Percentiles rank a stretch among this genome's conserved stretches.
phyloP scores from a whole-genome alignment of 1,140 invertebrate genomes.

The Drosophila willistoni region DNA sequence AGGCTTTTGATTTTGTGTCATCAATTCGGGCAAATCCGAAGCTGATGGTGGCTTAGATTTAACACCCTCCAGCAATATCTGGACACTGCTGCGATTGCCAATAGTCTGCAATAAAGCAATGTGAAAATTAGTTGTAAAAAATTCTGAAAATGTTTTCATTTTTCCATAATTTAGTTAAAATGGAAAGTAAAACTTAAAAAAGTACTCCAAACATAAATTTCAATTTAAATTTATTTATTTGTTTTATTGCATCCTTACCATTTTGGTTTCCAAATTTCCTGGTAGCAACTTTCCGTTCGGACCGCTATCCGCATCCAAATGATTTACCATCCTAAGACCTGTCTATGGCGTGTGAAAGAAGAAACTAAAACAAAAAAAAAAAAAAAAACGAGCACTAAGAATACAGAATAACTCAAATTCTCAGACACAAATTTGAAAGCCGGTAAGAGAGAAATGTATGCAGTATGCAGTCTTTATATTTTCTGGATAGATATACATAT shows the following conservation, averaged over 20 bases:
- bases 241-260: conserved; percentile 12
- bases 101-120: not conserved
- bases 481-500: too few relatives aligned
- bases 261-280: conserved; percentile 28
- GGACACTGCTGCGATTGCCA: conserved; percentile 23
- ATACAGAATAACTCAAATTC: conserved; percentile 5
- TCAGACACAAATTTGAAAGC: conserved; percentile 20
- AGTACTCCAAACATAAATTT: too few relatives aligned
- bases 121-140: too few relatives aligned
- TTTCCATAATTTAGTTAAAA: too few relatives aligned
- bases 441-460: too few relatives aligned
- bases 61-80: conserved; percentile 24
- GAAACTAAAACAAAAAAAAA: too few relatives aligned
- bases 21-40: conserved; percentile 29
- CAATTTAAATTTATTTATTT: too few relatives aligned
- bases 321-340: conserved; percentile 37
- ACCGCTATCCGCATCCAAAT: conserved; percentile 42
- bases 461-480: too few relatives aligned
- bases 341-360: too few relatives aligned
- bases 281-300: not conserved
- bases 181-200: too few relatives aligned
- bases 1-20: conserved; percentile 27
- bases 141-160: too few relatives aligned
- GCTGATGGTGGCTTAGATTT: conserved; percentile 17
- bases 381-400: too few relatives aligned